Percentiles rank a stretch among this genome's conserved stretches.
These are phyloP conservation scores for Psephotus haematonotus DNA, from an alignment of 2,113 vertebrate species.

Conservation along the genomic window DNA sequence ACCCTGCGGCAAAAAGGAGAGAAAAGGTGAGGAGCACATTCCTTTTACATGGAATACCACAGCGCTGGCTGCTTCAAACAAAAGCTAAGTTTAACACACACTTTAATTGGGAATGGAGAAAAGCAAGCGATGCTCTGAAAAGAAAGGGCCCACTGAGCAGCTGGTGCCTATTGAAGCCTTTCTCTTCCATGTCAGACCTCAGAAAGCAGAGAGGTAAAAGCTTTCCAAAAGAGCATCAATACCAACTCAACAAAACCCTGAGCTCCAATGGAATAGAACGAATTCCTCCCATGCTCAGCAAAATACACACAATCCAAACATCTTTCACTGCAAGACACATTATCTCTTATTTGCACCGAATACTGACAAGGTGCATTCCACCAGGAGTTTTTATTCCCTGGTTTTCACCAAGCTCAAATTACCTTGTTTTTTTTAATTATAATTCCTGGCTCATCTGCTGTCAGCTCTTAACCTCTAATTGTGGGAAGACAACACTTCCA, in stretches of 20 bases:
- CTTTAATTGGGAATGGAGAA: conserved; percentile 23
- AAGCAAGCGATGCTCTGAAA: neutral
- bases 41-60: neutral
- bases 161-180: conserved; percentile 45
- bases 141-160: neutral
- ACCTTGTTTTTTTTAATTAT: neutral
- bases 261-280: neutral
- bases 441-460: neutral
- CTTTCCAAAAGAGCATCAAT: conserved; percentile 17
- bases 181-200: conserved; percentile 7
- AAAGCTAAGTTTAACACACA: conserved; percentile 24
- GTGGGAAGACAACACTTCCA: neutral
- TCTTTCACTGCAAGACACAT: neutral
- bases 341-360: neutral
- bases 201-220: conserved; percentile 20
- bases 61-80: neutral
- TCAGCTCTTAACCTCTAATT: neutral
- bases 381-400: neutral
- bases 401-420: neutral
- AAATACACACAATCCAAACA: neutral
- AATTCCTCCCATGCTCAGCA: neutral
- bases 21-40: conserved; percentile 14
- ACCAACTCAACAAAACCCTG: neutral
- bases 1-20: conserved; percentile 68
- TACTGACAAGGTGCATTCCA: neutral